Evolutionary conservation across 2,888 invertebrate genomes (phyloP).

Genomic region (Cabera pusaria): DNA sequence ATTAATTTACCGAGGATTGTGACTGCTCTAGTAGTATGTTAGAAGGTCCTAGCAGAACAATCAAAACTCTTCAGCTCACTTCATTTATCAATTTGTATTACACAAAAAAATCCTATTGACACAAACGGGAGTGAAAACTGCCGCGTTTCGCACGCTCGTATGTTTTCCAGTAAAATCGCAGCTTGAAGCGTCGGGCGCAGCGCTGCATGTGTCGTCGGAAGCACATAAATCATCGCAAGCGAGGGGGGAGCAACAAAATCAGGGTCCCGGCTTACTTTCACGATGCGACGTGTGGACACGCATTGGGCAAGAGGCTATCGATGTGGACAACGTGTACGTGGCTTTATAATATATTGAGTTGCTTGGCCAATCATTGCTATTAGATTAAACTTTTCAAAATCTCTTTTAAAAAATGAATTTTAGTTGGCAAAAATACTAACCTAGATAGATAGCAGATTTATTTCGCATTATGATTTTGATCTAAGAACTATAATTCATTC

Average conservation of each 20-base stretch:
- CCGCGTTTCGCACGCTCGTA: conserved; percentile 48
- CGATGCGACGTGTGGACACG: conserved; percentile 44
- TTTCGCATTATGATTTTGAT: too few relatives aligned
- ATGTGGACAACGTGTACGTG: conserved; percentile 18
- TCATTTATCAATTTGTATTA: too few relatives aligned
- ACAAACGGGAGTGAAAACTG: conserved; percentile 43
- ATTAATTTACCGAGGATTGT: too few relatives aligned
- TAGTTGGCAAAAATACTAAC: not conserved
- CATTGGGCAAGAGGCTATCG: conserved; percentile 32
- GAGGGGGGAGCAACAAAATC: conserved; percentile 57
- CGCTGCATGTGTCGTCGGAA: conserved; percentile 79
- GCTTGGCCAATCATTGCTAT: too few relatives aligned
- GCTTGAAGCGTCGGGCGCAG: conserved; percentile 67
- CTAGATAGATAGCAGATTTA: too few relatives aligned
- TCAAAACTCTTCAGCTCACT: too few relatives aligned
- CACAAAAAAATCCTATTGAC: too few relatives aligned
- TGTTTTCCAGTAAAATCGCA: conserved; percentile 51
- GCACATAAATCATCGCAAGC: conserved; percentile 70
- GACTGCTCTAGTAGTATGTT: too few relatives aligned
- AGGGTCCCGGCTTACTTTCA: conserved; percentile 70
- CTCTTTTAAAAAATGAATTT: not conserved
- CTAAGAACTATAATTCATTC: too few relatives aligned
- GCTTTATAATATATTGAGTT: too few relatives aligned
- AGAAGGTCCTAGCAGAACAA: too few relatives aligned
- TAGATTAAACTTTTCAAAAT: too few relatives aligned